A percentile compares a stretch with the other conserved stretches of the same genome.
phyloP scores from a whole-genome alignment of 2,797 vertebrate genomes.

The Arctocebus calabarensis region DNA sequence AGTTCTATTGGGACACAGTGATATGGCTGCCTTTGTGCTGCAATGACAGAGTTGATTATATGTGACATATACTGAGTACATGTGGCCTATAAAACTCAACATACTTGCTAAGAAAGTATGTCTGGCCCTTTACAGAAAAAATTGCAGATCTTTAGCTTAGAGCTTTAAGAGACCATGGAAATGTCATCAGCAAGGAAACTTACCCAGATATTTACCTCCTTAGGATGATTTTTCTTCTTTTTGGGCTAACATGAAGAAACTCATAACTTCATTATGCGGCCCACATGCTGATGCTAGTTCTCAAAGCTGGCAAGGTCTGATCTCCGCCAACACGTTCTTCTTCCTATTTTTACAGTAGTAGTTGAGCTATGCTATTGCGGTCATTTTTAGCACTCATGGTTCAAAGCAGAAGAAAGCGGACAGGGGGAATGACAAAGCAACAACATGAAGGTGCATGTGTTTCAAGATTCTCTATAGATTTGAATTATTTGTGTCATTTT shows the following conservation, averaged over 20 bases:
- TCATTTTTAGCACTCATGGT: neutral
- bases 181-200: neutral
- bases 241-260: constrained; percentile 17
- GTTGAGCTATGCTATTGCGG: neutral
- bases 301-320: neutral
- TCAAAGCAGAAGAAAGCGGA: neutral
- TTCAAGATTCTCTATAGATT: neutral
- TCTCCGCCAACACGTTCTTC: neutral
- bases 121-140: neutral
- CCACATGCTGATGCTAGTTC: neutral
- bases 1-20: neutral
- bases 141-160: neutral
- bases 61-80: neutral
- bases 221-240: neutral
- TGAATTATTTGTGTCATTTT: neutral
- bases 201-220: neutral
- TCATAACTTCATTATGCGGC: neutral
- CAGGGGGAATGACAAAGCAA: too few relatives aligned
- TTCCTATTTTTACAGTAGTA: neutral
- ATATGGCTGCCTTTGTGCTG: neutral
- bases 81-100: neutral
- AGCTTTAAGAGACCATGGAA: neutral
- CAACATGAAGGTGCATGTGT: neutral
- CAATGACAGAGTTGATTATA: neutral
- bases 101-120: neutral